Conservation (phyloP, 1,140 invertebrate species). For the Dendrolimus kikuchii region DNA sequence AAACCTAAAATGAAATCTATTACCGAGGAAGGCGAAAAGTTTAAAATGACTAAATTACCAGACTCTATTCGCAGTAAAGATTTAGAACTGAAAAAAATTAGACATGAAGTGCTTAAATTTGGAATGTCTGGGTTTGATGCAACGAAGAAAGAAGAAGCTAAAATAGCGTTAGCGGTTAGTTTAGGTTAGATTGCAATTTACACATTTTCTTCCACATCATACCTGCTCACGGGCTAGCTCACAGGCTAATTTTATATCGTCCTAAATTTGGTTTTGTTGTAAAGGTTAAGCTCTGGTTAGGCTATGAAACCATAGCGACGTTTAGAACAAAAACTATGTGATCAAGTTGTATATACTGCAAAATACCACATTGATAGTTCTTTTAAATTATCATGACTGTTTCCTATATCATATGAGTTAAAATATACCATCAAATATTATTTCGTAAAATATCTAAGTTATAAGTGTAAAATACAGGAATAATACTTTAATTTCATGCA, state of each 20-base stretch:
- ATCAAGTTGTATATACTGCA: too few relatives aligned
- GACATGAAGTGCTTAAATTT: constrained; percentile 79
- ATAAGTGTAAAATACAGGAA: constrained; percentile 1
- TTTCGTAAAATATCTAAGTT: neutral
- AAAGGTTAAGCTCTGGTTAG: too few relatives aligned
- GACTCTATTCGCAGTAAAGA: constrained; percentile 37
- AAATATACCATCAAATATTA: too few relatives aligned
- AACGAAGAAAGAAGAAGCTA: constrained; percentile 73
- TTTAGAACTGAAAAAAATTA: constrained; percentile 73
- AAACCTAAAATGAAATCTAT: constrained; percentile 66
- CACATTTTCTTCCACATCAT: constrained; percentile 3
- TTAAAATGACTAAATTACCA: constrained; percentile 14
- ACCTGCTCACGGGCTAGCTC: too few relatives aligned
- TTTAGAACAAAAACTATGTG: too few relatives aligned
- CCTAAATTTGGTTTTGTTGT: too few relatives aligned
- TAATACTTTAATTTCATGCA: neutral
- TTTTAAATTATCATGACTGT: neutral
- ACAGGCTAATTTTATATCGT: too few relatives aligned
- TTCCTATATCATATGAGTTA: too few relatives aligned
- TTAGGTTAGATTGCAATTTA: constrained; percentile 62
- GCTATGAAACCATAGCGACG: too few relatives aligned
- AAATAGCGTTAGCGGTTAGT: constrained; percentile 75
- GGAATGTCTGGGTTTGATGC: constrained; percentile 77
- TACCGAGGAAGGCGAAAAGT: constrained; percentile 22
- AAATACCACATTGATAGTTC: neutral